Conservation (phyloP, 2,888 invertebrate species). For the Odontocolon sp. region DNA sequence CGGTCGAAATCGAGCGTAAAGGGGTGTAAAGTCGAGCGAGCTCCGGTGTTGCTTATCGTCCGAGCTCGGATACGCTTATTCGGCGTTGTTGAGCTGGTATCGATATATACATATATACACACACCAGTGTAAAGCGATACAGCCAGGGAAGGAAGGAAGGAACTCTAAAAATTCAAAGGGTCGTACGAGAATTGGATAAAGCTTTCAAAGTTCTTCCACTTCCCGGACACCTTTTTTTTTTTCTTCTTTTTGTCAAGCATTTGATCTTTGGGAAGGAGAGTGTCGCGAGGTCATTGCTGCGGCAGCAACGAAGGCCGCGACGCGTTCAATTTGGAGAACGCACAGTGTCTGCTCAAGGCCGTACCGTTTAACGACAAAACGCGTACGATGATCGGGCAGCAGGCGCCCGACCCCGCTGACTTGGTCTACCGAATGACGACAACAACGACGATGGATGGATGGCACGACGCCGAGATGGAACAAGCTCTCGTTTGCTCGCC, state of each 20-base stretch:
- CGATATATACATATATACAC: no score
- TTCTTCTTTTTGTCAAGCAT: not conserved
- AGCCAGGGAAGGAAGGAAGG: no score
- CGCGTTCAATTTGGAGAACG: constrained; percentile 41
- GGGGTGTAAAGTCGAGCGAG: constrained; percentile 22
- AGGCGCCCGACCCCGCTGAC: constrained; percentile 28
- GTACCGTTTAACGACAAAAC: constrained; percentile 69
- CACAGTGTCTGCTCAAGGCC: constrained; percentile 67
- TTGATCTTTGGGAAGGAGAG: not conserved
- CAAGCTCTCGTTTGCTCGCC: not conserved
- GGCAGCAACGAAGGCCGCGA: not conserved
- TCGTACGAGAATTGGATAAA: no score
- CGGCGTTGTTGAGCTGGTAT: no score
- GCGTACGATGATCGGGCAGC: constrained; percentile 50
- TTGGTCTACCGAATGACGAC: constrained; percentile 17
- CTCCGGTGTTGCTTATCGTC: not conserved
- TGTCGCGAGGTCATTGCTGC: no score
- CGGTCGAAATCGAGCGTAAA: constrained; percentile 14
- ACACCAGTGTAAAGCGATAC: no score
- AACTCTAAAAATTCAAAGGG: no score
- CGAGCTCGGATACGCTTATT: not conserved
- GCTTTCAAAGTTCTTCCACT: no score
- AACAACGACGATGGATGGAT: constrained; percentile 32
- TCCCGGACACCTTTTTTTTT: not conserved
- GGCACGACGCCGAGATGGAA: constrained; percentile 7